phyloP scores from a whole-genome alignment of 1,140 invertebrate genomes.

The Papilio xuthus region DNA sequence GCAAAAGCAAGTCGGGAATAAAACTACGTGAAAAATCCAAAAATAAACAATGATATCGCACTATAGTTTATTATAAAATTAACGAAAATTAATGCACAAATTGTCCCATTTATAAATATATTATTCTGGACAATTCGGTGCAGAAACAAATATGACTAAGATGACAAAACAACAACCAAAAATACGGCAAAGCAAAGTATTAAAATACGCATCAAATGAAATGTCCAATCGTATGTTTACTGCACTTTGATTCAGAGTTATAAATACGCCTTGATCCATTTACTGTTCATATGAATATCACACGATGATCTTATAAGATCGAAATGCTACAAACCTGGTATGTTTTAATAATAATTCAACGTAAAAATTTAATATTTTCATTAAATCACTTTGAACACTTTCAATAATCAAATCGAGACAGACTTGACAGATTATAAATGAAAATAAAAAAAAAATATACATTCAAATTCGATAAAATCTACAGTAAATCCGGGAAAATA shows the following conservation, averaged over 20 bases:
- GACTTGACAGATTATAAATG: not conserved
- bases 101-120: not conserved
- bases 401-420: not conserved
- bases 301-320: not conserved
- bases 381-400: not conserved
- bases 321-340: not conserved
- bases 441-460: not conserved
- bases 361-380: not conserved
- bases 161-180: slow-evolving; percentile 10
- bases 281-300: not conserved
- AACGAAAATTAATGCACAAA: not conserved
- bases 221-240: slow-evolving; percentile 26
- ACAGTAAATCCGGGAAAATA: not conserved
- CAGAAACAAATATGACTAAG: slow-evolving; percentile 9
- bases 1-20: too few species aligned
- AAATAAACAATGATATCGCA: too few species aligned
- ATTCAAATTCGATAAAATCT: not conserved
- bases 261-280: slow-evolving; percentile 29
- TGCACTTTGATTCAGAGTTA: slow-evolving; percentile 25
- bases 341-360: not conserved
- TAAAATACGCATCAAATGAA: slow-evolving; percentile 18
- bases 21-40: too few species aligned
- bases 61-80: not conserved
- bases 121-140: not conserved
- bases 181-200: not conserved